phyloP scores from a whole-genome alignment of 2,113 vertebrate species.

The Oryzias celebensis region DNA sequence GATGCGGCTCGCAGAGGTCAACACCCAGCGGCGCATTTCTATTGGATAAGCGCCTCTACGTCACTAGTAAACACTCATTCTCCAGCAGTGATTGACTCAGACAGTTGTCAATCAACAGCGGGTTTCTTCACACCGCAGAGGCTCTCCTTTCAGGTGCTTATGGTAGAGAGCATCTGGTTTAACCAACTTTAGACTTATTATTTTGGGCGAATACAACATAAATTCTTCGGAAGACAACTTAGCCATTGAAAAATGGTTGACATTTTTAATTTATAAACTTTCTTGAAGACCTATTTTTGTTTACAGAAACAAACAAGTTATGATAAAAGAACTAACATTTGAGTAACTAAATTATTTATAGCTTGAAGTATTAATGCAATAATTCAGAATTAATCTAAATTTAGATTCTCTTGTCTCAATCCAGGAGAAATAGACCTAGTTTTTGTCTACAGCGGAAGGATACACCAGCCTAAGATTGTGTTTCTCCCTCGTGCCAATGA shows the following conservation, averaged over 20 bases:
- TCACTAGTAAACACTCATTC: slow-evolving; percentile 22
- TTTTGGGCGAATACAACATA: no score
- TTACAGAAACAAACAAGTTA: no score
- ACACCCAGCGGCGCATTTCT: slow-evolving; percentile 45
- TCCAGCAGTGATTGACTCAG: slow-evolving; percentile 47
- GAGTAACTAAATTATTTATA: no score
- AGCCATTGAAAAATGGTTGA: no score
- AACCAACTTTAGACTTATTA: no score
- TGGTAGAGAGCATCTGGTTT: no score
- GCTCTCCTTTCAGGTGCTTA: slow-evolving; percentile 51
- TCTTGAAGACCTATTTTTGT: no score
- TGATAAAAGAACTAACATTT: no score
- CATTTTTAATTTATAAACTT: no score
- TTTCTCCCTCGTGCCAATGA: slow-evolving; percentile 39
- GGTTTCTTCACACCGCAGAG: slow-evolving; percentile 71
- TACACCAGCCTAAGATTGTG: slow-evolving; percentile 56
- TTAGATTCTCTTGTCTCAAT: background rate
- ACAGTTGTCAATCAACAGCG: slow-evolving; percentile 27
- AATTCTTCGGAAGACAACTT: no score
- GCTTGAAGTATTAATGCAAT: no score
- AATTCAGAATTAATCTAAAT: no score
- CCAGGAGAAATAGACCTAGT: slow-evolving; percentile 31
- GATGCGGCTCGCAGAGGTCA: slow-evolving; percentile 76
- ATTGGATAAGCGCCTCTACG: slow-evolving; percentile 57
- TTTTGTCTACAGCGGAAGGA: slow-evolving; percentile 53